phyloP scores from a whole-genome alignment of 2,888 invertebrate species.

The Aromia moschata region DNA sequence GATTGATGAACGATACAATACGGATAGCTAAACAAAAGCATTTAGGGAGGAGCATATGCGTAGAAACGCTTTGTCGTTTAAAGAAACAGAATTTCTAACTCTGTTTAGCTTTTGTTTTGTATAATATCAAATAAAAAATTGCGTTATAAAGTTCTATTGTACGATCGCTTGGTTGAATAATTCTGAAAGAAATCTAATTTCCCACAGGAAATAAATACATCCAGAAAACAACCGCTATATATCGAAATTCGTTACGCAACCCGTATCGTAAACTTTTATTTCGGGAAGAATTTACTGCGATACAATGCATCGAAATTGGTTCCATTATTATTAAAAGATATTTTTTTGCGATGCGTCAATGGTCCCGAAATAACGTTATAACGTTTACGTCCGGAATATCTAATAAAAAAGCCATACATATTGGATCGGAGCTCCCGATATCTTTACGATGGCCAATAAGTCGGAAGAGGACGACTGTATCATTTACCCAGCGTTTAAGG shows the following conservation, averaged over 20 bases:
- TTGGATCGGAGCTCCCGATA: conserved; percentile 17
- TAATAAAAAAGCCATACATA: conserved; percentile 19
- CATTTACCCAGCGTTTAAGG: conserved; percentile 17
- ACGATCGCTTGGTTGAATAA: too few species aligned
- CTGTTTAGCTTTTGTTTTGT: too few species aligned
- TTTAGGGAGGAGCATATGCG: too few species aligned
- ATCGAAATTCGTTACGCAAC: not conserved
- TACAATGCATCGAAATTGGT: not conserved
- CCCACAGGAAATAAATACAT: too few species aligned
- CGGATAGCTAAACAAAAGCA: too few species aligned
- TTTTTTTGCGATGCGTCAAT: not conserved
- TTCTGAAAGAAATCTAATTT: too few species aligned
- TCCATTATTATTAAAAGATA: not conserved
- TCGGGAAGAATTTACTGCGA: not conserved
- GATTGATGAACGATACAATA: too few species aligned
- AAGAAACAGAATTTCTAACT: too few species aligned
- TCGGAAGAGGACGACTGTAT: conserved; percentile 15
- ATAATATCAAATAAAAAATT: too few species aligned
- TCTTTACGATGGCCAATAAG: conserved; percentile 19
- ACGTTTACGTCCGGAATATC: conserved; percentile 11
- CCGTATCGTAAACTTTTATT: not conserved
- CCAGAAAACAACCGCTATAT: too few species aligned
- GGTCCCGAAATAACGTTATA: conserved; percentile 10
- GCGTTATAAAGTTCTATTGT: too few species aligned
- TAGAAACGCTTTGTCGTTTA: too few species aligned